Evolutionary conservation across 2,113 vertebrate genomes (phyloP).

Genomic region (Heliornis fulica): DNA sequence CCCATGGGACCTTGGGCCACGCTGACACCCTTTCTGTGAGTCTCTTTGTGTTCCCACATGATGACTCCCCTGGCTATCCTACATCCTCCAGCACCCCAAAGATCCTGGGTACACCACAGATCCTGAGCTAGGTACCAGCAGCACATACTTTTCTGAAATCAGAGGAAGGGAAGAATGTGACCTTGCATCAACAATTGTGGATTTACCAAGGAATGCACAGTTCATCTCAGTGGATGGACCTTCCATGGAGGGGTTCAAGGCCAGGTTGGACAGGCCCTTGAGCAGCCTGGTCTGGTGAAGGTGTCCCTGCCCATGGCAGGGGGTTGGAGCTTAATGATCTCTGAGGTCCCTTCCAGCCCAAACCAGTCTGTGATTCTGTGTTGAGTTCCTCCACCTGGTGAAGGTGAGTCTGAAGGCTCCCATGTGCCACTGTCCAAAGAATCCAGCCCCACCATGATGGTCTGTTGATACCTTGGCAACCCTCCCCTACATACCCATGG

Average conservation of each 20-base stretch:
- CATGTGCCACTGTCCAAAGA: rapidly evolving
- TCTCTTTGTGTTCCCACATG: too few species aligned
- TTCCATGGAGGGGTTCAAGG: too few species aligned
- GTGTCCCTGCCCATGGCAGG: too few species aligned
- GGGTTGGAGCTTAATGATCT: too few species aligned
- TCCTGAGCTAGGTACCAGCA: neutral
- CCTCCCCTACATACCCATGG: rapidly evolving
- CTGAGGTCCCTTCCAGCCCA: too few species aligned
- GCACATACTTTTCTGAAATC: rapidly evolving
- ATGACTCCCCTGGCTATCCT: rapidly evolving
- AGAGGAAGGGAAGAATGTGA: neutral
- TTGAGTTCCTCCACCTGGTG: neutral
- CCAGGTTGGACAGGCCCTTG: too few species aligned
- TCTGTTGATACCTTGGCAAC: neutral
- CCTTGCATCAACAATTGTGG: rapidly evolving
- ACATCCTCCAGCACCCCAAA: rapidly evolving
- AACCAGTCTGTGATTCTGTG: too few species aligned
- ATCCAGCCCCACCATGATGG: neutral
- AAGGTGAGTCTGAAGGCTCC: neutral
- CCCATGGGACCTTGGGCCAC: neutral
- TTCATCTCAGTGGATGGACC: neutral
- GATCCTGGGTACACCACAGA: neutral
- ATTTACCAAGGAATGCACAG: neutral
- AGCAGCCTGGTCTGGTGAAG: too few species aligned
- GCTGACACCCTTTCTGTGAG: neutral